phyloP scores from a whole-genome alignment of 2,797 vertebrate species.

The Mormyrops attenuatus region DNA sequence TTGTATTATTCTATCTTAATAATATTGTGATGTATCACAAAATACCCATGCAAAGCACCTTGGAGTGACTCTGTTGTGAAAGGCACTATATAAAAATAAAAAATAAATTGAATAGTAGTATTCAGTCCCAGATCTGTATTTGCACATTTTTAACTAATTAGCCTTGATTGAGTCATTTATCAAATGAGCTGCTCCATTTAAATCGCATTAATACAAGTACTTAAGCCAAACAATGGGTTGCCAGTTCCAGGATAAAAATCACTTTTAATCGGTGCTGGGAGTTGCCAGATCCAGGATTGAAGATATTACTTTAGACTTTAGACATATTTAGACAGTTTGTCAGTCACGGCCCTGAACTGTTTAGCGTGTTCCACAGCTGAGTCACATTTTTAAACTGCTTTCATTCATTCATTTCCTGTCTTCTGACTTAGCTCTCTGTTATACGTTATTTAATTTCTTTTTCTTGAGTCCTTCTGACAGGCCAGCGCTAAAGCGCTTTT shows the following conservation, averaged over 20 bases:
- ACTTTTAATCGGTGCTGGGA: not conserved
- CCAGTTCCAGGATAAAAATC: not conserved
- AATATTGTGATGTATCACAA: not conserved
- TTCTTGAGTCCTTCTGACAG: not conserved
- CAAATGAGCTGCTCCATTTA: not conserved
- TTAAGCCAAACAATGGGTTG: not conserved
- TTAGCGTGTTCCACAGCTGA: not conserved
- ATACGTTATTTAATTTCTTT: not conserved
- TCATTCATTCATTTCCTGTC: constrained; percentile 15
- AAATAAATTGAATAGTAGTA: not conserved
- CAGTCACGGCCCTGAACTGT: not conserved
- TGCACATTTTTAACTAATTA: not conserved
- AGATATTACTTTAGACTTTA: not conserved
- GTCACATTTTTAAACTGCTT: not conserved
- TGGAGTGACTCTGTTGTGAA: not conserved
- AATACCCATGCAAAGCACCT: not conserved
- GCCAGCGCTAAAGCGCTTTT: not conserved
- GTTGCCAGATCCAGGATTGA: not conserved
- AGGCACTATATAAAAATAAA: not conserved
- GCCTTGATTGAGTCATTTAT: not conserved
- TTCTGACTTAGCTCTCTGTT: not conserved
- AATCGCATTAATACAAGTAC: not conserved
- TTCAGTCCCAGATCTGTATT: not conserved
- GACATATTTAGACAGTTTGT: not conserved
- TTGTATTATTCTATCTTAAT: not conserved